Conservation (phyloP, 2,888 invertebrate genomes). For the Micoletzkya japonica region DNA sequence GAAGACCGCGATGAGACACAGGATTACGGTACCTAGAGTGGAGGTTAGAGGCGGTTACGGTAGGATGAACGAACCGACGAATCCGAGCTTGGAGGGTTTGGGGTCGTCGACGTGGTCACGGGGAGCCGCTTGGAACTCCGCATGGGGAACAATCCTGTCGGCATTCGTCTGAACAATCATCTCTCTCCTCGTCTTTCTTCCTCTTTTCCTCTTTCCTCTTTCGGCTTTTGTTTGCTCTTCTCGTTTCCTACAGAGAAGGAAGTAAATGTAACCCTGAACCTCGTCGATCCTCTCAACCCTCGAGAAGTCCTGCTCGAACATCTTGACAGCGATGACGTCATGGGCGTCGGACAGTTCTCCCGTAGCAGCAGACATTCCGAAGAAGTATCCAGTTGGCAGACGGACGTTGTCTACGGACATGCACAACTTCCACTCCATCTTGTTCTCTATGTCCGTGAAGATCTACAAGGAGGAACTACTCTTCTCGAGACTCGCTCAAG, state of each 20-base stretch:
- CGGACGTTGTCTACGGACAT: conserved; percentile 84
- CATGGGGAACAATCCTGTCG: conserved; percentile 33
- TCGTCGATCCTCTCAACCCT: conserved; percentile 62
- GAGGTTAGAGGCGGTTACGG: conserved; percentile 50
- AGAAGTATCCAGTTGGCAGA: conserved; percentile 90
- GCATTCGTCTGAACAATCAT: neutral
- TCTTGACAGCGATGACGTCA: conserved; percentile 86
- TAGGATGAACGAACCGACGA: conserved; percentile 72
- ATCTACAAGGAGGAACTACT: conserved; percentile 72
- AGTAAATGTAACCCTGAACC: no score
- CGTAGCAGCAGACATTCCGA: conserved; percentile 92
- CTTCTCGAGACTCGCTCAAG: neutral
- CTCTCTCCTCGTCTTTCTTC: no score
- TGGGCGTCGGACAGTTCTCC: conserved; percentile 94
- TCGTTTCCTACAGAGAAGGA: no score
- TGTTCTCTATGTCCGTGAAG: conserved; percentile 86
- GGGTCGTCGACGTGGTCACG: conserved; percentile 86
- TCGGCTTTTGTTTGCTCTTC: no score
- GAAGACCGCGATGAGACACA: conserved; percentile 82
- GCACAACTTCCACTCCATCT: conserved; percentile 90
- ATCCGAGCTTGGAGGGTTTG: conserved; percentile 82
- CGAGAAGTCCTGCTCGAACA: conserved; percentile 85
- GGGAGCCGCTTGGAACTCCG: conserved; percentile 74
- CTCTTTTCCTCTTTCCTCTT: no score
- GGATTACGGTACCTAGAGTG: conserved; percentile 73